Conservation (phyloP, 2,113 vertebrate genomes). For the Speoplatyrhinus poulsoni region DNA sequence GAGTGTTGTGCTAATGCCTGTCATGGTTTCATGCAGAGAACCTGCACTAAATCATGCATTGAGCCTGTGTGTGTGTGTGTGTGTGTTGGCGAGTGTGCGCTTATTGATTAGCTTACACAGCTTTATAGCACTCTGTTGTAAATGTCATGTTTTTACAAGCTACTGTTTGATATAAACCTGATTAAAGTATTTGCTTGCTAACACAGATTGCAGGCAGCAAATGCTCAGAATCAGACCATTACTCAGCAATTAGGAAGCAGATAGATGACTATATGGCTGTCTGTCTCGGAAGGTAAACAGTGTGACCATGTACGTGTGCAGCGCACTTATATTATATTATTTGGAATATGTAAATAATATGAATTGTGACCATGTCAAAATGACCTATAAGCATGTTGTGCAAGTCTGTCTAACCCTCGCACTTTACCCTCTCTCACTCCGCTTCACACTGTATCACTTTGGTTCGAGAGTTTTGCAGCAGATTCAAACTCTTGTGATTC, state of each 20-base stretch:
- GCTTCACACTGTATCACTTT: too few relatives aligned
- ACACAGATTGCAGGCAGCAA: constrained; percentile 69
- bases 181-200: constrained; percentile 81
- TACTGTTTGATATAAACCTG: constrained; percentile 81
- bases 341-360: too few relatives aligned
- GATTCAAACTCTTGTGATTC: too few relatives aligned
- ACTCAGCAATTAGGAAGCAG: constrained; percentile 76
- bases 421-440: too few relatives aligned
- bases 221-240: constrained; percentile 69
- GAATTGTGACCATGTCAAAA: too few relatives aligned
- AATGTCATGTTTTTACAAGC: constrained; percentile 81
- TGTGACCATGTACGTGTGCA: background rate
- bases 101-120: constrained; percentile 80
- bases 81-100: constrained; percentile 21
- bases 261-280: constrained; percentile 70
- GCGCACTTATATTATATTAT: too few relatives aligned
- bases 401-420: too few relatives aligned
- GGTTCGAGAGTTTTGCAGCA: too few relatives aligned
- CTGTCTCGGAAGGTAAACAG: constrained; percentile 66
- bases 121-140: constrained; percentile 80
- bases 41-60: constrained; percentile 79
- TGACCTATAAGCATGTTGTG: too few relatives aligned
- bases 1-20: constrained; percentile 46
- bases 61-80: constrained; percentile 29
- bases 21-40: constrained; percentile 60